phyloP scores from a whole-genome alignment of 2,888 invertebrate genomes.

The Dryadula phaetusa region DNA sequence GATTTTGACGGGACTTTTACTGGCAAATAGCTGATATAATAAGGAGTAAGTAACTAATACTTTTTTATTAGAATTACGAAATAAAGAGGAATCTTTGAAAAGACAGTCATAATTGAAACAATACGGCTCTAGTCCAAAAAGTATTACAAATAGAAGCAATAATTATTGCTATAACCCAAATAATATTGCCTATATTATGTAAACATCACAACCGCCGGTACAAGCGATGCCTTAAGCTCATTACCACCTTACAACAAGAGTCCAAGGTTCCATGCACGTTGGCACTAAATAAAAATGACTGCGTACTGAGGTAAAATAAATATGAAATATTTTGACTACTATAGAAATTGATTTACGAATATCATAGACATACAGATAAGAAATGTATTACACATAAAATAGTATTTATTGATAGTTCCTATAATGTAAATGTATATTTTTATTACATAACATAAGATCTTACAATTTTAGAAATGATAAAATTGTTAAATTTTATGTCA shows the following conservation, averaged over 20 bases:
- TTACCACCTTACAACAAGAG: conserved; percentile 52
- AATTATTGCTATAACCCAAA: conserved; percentile 50
- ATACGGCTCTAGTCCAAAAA: conserved; percentile 46
- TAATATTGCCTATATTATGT: conserved; percentile 51
- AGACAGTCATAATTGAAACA: too few species aligned
- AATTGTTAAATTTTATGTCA: too few species aligned
- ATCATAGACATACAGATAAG: conserved; percentile 29
- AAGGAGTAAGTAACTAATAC: too few species aligned
- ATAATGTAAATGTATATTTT: too few species aligned
- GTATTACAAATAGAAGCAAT: conserved; percentile 55
- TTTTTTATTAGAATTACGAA: too few species aligned
- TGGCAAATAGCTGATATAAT: too few species aligned
- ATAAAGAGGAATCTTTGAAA: too few species aligned
- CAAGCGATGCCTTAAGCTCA: conserved; percentile 66
- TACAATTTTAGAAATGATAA: too few species aligned
- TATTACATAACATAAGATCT: too few species aligned
- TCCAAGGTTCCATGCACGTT: conserved; percentile 55
- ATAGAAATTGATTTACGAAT: conserved; percentile 24
- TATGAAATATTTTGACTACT: conserved; percentile 42
- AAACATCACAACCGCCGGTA: conserved; percentile 68
- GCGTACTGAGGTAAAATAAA: conserved; percentile 46
- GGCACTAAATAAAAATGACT: conserved; percentile 53
- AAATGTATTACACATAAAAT: not conserved
- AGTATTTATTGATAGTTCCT: too few species aligned
- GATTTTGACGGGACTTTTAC: too few species aligned